Conservation (phyloP, 2,113 vertebrate species). For the Cephalopholis sonnerati region DNA sequence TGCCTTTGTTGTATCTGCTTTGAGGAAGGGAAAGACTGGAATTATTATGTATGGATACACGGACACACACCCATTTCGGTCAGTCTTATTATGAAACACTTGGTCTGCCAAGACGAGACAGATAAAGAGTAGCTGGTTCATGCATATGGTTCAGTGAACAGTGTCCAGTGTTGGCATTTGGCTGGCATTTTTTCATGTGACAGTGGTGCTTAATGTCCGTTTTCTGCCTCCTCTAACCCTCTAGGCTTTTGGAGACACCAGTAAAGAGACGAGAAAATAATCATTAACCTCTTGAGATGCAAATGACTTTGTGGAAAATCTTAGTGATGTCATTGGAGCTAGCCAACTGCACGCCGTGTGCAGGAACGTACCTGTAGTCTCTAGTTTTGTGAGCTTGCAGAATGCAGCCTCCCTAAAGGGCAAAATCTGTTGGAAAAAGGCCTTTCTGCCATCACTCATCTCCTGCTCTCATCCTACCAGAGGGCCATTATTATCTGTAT, state of each 20-base stretch:
- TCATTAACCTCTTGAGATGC: constrained; percentile 12
- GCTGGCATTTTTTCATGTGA: constrained; percentile 62
- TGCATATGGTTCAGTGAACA: constrained; percentile 43
- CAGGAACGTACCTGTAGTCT: constrained; percentile 8
- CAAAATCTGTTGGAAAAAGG: constrained; percentile 53
- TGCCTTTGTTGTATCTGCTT: constrained; percentile 47
- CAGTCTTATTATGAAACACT: constrained; percentile 20
- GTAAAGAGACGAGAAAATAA: constrained; percentile 21
- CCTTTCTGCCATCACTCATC: constrained; percentile 62
- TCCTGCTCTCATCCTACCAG: constrained; percentile 58
- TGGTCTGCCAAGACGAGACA: constrained; percentile 5
- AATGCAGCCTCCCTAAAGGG: constrained; percentile 58
- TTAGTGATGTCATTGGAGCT: constrained; percentile 1
- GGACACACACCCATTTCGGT: constrained; percentile 25
- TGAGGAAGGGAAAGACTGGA: constrained; percentile 36
- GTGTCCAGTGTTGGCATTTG: constrained; percentile 56
- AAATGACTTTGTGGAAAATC: constrained; percentile 27
- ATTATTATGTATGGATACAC: constrained; percentile 9
- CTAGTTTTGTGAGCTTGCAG: constrained; percentile 17
- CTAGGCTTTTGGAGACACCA: constrained; percentile 17
- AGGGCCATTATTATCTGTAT: constrained; percentile 74
- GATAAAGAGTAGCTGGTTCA: constrained; percentile 32
- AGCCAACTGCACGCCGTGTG: background rate
- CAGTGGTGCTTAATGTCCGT: constrained; percentile 35
- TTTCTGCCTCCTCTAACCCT: constrained; percentile 30